These are phyloP conservation scores for Eupithecia insigniata DNA, from an alignment of 2,888 invertebrate species.

Conservation along the genomic window DNA sequence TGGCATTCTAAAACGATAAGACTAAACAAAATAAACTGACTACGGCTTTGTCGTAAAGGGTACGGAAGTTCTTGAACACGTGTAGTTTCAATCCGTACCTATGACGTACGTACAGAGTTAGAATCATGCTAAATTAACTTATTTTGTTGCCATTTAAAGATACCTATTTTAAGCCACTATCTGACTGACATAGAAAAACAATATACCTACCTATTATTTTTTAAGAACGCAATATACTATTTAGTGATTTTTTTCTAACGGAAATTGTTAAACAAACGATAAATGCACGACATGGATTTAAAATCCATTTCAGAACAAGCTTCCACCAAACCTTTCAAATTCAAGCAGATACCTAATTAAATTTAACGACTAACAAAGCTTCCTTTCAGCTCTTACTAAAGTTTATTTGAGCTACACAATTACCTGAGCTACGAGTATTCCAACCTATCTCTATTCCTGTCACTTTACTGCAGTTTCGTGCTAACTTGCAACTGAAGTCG, in stretches of 20 bases:
- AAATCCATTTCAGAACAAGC: constrained; percentile 2
- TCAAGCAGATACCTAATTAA: constrained; percentile 28
- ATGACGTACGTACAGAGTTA: no score
- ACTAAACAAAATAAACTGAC: neutral
- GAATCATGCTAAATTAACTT: no score
- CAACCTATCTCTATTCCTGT: constrained; percentile 30
- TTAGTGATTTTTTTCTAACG: neutral
- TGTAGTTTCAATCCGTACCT: no score
- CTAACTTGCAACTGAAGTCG: constrained; percentile 41
- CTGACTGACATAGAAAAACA: no score
- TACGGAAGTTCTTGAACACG: no score
- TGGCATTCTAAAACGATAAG: neutral
- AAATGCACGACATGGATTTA: neutral
- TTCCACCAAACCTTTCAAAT: constrained; percentile 18
- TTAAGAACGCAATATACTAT: neutral
- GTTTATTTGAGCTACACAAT: constrained; percentile 31
- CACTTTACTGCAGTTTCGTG: constrained; percentile 42
- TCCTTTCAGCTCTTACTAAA: constrained; percentile 28
- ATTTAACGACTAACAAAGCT: constrained; percentile 31
- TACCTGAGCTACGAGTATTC: constrained; percentile 26
- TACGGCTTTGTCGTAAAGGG: neutral
- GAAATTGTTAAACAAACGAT: neutral
- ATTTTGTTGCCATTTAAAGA: no score
- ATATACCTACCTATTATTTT: no score
- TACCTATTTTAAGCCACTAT: no score